Evolutionary conservation across 2,888 invertebrate species (phyloP).

Genomic region (Autographa gamma): DNA sequence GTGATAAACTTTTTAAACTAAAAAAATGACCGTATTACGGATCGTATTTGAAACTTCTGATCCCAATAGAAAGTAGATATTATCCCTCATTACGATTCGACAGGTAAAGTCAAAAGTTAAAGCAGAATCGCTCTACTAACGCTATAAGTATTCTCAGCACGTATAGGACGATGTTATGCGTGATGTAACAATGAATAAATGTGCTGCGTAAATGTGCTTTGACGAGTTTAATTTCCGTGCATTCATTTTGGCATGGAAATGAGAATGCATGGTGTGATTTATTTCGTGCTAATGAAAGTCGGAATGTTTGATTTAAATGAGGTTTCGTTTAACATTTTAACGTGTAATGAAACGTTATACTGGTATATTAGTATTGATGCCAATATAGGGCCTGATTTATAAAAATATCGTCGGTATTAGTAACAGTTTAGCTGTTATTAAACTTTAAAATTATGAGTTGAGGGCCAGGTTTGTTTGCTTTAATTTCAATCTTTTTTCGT

Average conservation of each 20-base stretch:
- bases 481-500: too few relatives aligned
- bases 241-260: conserved; percentile 24
- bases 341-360: not conserved
- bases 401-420: too few relatives aligned
- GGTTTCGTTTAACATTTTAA: not conserved
- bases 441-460: too few relatives aligned
- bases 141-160: conserved; percentile 72
- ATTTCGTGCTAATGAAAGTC: conserved; percentile 9
- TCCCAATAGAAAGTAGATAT: conserved; percentile 63
- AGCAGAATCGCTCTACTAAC: conserved; percentile 66
- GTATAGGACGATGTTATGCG: conserved; percentile 71
- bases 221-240: conserved; percentile 55
- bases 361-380: too few relatives aligned
- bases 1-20: conserved; percentile 38
- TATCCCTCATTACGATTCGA: conserved; percentile 76
- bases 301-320: not conserved
- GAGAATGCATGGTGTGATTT: conserved; percentile 18
- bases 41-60: conserved; percentile 60
- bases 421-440: too few relatives aligned
- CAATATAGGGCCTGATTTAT: too few relatives aligned
- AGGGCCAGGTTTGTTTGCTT: too few relatives aligned
- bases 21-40: conserved; percentile 55
- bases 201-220: conserved; percentile 37
- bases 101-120: conserved; percentile 78
- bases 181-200: conserved; percentile 56